Conservation (phyloP, 2,797 vertebrate genomes). For the Lindbergichthys nudifrons region DNA sequence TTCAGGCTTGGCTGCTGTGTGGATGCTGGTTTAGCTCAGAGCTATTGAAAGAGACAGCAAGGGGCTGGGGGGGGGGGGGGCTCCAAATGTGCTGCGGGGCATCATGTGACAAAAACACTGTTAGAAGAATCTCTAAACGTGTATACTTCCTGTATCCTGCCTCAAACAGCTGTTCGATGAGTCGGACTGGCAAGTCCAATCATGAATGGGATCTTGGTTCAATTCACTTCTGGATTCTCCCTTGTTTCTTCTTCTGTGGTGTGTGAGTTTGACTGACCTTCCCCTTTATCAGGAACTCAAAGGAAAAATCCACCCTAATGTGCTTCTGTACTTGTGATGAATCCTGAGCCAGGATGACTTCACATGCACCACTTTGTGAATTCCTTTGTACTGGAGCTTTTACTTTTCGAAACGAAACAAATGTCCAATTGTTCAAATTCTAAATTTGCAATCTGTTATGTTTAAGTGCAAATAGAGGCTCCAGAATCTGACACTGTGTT, state of each 20-base stretch:
- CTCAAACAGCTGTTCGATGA: conserved; percentile 17
- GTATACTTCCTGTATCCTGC: conserved; percentile 21
- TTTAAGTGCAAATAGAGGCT: not conserved
- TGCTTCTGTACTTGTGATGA: conserved; percentile 6
- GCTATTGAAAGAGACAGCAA: conserved; percentile 75
- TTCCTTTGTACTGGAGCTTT: conserved; percentile 1
- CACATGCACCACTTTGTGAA: not conserved
- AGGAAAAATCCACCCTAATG: conserved; percentile 50
- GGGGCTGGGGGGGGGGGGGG: conserved; percentile 37
- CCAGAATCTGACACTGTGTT: not conserved
- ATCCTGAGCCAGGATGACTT: not conserved
- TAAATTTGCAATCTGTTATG: not conserved
- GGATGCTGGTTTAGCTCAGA: conserved; percentile 83
- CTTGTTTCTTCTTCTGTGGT: conserved; percentile 20
- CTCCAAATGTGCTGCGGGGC: conserved; percentile 17
- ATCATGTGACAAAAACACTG: conserved; percentile 47
- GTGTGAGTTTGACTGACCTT: conserved; percentile 26
- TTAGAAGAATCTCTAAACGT: conserved; percentile 25
- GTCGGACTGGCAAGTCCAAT: not conserved
- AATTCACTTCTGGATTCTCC: conserved; percentile 10
- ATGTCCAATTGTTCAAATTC: no score
- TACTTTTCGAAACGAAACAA: not conserved
- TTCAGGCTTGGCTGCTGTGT: conserved; percentile 92
- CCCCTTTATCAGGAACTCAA: conserved; percentile 24
- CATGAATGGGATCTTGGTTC: conserved; percentile 12